Evolutionary conservation across 2,888 invertebrate species (phyloP), one percentile per base, ranked within the genome.

Genomic region (Harpagoxenus sublaevis): DNA sequence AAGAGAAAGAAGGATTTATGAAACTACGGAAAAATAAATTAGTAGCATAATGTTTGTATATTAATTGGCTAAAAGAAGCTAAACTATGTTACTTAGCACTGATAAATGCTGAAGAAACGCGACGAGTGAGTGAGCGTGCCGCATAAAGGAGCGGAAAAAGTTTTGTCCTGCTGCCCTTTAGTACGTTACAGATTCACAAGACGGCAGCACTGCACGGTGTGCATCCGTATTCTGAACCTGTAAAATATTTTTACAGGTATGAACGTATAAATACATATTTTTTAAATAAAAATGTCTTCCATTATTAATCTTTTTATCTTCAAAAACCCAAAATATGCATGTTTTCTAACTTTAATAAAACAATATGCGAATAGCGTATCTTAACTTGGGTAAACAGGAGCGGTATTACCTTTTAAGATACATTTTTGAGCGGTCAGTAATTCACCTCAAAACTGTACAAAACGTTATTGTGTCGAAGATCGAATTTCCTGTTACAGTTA

Each of bases 201-300:
- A 81, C 87, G 92, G 91, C 94, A 94, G 93, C 93, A 94, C 85
- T 86, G 79, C 48, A 90, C 92, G 88, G 93, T 66, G 93, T 66
- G 35, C 39, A 70, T 60, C 35, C 1, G 12, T 65, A 35, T 65
- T 48, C 28, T 35, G 60, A 28, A 60, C 0, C 18, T 45, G 8
- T 12, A 35, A 60, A 48, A 31, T 48, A 63, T 71, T 39, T 35
- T 71, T 39, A n/a, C 35, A 35, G 35, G 35, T 35, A 71, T 23
- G 39, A 63, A 53, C 15, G 0, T 60, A 15, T 18, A 18, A 57
- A 42, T 28, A 42, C 15, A 68, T 66, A 42, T 18, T 23, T 15
- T 71, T 53, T 35, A 0, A 55, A 55, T 53, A 71, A 51, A n/a
- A 39, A 42, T 15, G 23, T 42, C 1, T 31, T 48, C 15, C 15